phyloP scores from a whole-genome alignment of 37 sponge, comb jelly and placozoan species.

The Tethya wilhelma region DNA sequence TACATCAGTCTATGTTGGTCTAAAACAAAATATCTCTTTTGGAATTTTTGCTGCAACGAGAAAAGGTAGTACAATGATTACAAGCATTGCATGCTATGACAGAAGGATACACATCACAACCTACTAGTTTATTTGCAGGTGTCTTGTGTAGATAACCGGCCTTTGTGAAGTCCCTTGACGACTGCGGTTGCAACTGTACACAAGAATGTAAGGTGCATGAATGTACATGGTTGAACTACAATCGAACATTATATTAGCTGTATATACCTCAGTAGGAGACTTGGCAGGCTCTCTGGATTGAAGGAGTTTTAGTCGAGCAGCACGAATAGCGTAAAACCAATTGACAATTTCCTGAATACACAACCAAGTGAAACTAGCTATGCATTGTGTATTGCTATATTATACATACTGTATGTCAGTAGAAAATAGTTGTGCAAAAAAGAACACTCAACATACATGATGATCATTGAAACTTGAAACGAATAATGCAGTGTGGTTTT shows the following conservation, averaged over 20 bases:
- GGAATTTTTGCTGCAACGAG: conserved; percentile 65
- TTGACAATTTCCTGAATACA: conserved; percentile 64
- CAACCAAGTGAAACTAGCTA: too few relatives aligned
- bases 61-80: background rate
- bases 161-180: conserved; percentile 77
- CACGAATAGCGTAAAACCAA: conserved; percentile 74
- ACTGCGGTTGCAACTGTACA: conserved; percentile 8
- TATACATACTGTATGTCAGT: too few relatives aligned
- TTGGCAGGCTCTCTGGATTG: conserved; percentile 20
- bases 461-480: too few relatives aligned
- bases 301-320: conserved; percentile 65
- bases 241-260: too few relatives aligned
- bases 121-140: conserved; percentile 67
- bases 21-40: conserved; percentile 72
- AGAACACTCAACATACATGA: too few relatives aligned
- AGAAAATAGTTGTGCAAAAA: too few relatives aligned
- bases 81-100: background rate
- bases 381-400: too few relatives aligned
- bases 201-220: background rate
- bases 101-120: conserved; percentile 20
- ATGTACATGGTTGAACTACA: background rate
- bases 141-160: conserved; percentile 78
- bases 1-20: conserved; percentile 74
- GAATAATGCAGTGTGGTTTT: too few relatives aligned
- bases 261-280: conserved; percentile 33